These are phyloP conservation scores for Ivindomyrus marchei DNA, from an alignment of 2,113 vertebrate species.

Conservation along the genomic window DNA sequence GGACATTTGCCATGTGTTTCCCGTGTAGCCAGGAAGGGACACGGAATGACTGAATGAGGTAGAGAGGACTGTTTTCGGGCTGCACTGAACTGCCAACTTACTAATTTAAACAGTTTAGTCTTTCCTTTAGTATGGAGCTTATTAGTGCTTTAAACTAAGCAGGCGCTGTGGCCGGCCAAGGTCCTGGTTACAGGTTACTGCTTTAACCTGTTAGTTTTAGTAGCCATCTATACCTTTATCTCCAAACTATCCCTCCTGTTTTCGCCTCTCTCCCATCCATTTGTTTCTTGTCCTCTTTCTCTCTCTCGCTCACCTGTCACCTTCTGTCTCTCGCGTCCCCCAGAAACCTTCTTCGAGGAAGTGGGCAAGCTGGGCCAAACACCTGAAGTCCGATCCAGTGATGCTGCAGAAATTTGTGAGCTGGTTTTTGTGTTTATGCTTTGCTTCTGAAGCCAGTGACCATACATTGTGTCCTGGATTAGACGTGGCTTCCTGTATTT, in stretches of 20 bases:
- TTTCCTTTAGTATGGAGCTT: background rate
- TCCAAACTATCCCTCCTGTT: background rate
- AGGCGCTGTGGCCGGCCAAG: background rate
- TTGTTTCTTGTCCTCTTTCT: background rate
- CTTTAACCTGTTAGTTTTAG: background rate
- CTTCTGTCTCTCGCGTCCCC: background rate
- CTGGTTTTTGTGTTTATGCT: background rate
- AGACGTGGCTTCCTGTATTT: background rate
- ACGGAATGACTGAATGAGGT: background rate
- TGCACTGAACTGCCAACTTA: background rate
- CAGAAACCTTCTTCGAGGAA: slow-evolving; percentile 34
- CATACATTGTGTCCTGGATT: background rate
- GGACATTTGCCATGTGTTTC: background rate
- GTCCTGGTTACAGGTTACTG: background rate
- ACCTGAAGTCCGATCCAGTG: slow-evolving; percentile 31
- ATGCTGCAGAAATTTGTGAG: slow-evolving; percentile 51
- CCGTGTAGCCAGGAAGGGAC: background rate
- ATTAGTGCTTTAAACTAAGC: background rate
- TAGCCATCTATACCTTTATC: background rate
- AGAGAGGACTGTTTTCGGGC: background rate
- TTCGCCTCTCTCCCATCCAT: background rate
- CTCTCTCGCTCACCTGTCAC: background rate
- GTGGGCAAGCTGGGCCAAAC: slow-evolving; percentile 42
- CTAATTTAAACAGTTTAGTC: background rate
- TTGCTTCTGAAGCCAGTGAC: background rate